Base-by-base conservation (phyloP, 2,888 invertebrate species). In the Drosophila sordidula region DNA sequence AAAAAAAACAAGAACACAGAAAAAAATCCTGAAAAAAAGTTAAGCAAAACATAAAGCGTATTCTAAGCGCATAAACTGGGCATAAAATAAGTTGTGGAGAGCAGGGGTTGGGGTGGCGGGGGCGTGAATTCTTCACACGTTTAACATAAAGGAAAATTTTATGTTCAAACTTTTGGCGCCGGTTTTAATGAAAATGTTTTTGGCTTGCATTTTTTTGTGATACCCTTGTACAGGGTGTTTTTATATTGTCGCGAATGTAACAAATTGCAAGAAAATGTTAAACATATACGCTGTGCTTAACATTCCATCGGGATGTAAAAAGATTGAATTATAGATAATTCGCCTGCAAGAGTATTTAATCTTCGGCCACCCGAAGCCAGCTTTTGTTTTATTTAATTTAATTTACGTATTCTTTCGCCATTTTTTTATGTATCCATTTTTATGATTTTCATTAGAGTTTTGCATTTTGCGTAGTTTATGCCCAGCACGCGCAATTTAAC, bases 41-140 rank as follows among this genome's bases (percentile, higher is more conserved):
- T 50, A 16, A 51, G 29, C 39, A 57, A 66, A 68, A 68, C 59
- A 72, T 71, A 66, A 70, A 75, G 75, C 67, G 58, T 68, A 76
- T 79, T 78, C 79, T 73, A 78, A 75, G 72, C 72, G 55, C 75
- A 78, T 78, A 71, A 78, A 78, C 63, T 65, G 59, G 59, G 63
- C 42, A 70, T 66, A 54, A 67, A 34, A 75, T 47, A 62, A 44
- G 57, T 72, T 51, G 26, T 3, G 11, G 61, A 26, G 6, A 9
- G 6, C 18, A 18, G 9, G 4, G 16, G 29, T 0, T 4, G 18
- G 4, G 1, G 22, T 22, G 34, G 41, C 38, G 16, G 36, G 16
- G 49, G 42, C 39, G 52, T 46, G 18, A 79, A 80, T 78, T 80
- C 78, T 72, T 80, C 75, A 80, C 79, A 80, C 80, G 75, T 80